phyloP scores from a whole-genome alignment of 2,797 vertebrate genomes.

The Mus caroli region DNA sequence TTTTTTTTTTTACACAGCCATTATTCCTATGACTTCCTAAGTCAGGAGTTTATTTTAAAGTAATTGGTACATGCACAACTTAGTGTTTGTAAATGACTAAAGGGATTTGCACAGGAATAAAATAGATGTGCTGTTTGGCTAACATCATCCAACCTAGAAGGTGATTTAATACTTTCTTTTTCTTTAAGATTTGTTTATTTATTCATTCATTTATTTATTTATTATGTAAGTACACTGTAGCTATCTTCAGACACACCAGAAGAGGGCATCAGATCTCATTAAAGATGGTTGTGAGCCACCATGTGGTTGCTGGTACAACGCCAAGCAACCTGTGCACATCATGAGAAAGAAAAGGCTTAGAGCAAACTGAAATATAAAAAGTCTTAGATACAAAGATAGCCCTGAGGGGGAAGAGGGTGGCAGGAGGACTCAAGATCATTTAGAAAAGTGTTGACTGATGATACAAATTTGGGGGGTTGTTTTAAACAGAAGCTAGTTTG shows the following conservation, averaged over 20 bases:
- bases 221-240: too few species aligned
- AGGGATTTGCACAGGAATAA: not conserved
- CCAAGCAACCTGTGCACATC: not conserved
- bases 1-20: not conserved
- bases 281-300: too few species aligned
- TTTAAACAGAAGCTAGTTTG: not conserved
- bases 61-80: not conserved
- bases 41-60: not conserved
- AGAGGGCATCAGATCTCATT: too few species aligned
- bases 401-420: not conserved
- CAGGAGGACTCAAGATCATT: not conserved
- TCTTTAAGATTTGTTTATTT: too few species aligned
- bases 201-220: too few species aligned
- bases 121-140: not conserved
- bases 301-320: too few species aligned
- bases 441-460: not conserved
- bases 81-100: not conserved
- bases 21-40: not conserved
- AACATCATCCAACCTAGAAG: not conserved
- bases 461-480: not conserved
- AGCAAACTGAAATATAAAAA: not conserved
- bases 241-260: too few species aligned
- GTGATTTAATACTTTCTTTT: too few species aligned
- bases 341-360: not conserved
- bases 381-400: not conserved